phyloP scores from a whole-genome alignment of 2,888 invertebrate genomes.

The Strigamia crassipes region DNA sequence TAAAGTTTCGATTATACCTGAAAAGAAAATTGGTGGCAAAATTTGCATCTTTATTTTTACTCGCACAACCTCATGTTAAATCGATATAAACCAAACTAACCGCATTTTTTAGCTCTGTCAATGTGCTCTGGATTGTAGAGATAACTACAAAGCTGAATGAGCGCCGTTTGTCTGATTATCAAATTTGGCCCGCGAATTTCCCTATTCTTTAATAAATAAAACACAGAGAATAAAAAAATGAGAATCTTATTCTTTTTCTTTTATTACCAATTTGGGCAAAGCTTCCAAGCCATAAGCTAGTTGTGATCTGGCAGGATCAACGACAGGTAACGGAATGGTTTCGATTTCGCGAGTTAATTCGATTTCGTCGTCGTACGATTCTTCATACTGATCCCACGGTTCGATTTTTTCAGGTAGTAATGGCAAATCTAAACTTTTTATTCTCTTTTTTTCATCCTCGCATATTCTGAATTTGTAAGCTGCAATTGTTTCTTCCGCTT shows the following conservation, averaged over 20 bases:
- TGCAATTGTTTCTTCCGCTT: not conserved
- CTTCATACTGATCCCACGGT: not conserved
- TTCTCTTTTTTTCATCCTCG: not conserved
- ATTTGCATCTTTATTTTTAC: not conserved
- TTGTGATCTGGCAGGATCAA: slow-evolving; percentile 19
- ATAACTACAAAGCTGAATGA: not conserved
- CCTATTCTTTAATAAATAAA: not conserved
- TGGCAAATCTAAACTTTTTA: not conserved
- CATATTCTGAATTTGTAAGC: not conserved
- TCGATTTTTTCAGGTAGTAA: not conserved
- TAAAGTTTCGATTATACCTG: slow-evolving; percentile 2
- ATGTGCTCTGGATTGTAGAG: slow-evolving; percentile 29
- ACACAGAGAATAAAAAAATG: not conserved
- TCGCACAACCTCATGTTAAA: too few relatives aligned
- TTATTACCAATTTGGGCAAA: slow-evolving; percentile 20
- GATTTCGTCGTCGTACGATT: not conserved
- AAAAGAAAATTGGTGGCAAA: not conserved
- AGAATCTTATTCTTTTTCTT: not conserved
- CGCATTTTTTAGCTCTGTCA: slow-evolving; percentile 14
- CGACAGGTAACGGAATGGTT: not conserved
- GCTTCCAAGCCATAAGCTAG: not conserved
- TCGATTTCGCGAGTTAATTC: not conserved
- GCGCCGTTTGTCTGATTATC: not conserved
- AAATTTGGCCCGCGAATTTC: not conserved
- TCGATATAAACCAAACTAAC: not conserved